Evolutionary conservation across 2,888 invertebrate species (phyloP).

Genomic region (Yponomeuta malinellus): DNA sequence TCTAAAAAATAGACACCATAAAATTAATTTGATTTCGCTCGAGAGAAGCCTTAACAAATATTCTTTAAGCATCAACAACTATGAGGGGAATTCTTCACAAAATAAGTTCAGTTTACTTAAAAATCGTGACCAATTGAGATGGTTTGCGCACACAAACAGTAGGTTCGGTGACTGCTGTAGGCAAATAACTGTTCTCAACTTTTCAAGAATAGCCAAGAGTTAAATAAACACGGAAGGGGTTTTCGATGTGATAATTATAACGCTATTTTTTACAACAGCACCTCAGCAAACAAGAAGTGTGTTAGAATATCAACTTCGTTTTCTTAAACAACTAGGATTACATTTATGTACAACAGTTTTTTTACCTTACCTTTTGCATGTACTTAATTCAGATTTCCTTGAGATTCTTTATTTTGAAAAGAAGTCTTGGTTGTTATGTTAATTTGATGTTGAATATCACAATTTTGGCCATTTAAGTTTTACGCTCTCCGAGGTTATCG

Average conservation of each 20-base stretch:
- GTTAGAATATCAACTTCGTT: neutral
- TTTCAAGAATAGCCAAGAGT: neutral
- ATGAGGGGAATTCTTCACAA: neutral
- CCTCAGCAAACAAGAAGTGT: neutral
- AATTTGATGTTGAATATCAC: neutral
- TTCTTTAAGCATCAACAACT: too few species aligned
- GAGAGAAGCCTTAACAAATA: too few species aligned
- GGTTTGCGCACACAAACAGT: conserved; percentile 1
- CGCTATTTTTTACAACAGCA: neutral
- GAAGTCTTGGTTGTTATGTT: neutral
- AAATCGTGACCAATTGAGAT: conserved; percentile 5
- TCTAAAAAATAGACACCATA: too few species aligned
- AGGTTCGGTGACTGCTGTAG: conserved; percentile 4
- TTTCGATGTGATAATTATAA: neutral
- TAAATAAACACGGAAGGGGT: conserved; percentile 8
- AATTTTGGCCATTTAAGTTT: neutral
- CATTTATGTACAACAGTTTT: neutral
- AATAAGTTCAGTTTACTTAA: neutral
- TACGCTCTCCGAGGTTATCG: neutral
- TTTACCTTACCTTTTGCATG: neutral
- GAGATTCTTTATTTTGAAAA: neutral
- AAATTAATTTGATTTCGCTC: too few species aligned
- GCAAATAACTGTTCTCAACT: conserved; percentile 9
- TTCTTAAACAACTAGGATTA: neutral
- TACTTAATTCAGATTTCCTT: neutral